These are phyloP conservation scores for Sigmodon hispidus DNA, from an alignment of 2,113 vertebrate species.

Conservation along the genomic window DNA sequence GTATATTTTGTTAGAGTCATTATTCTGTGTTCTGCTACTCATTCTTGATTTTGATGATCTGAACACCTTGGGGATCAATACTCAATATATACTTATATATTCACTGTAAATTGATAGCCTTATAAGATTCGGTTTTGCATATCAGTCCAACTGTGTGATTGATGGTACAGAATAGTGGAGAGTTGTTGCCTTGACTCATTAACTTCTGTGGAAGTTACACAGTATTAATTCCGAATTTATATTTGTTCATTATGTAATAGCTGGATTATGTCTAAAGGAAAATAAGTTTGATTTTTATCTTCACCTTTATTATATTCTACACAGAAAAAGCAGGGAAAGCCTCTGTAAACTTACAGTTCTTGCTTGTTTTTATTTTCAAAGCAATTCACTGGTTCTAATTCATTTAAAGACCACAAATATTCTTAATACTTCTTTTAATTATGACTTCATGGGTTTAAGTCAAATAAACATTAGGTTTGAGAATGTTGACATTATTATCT, in stretches of 20 bases:
- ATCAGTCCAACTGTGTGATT: neutral
- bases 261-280: neutral
- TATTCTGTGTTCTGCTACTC: neutral
- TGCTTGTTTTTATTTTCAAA: conserved; percentile 15
- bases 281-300: neutral
- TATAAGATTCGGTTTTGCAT: neutral
- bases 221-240: neutral
- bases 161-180: neutral
- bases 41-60: neutral
- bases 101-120: neutral
- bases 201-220: neutral
- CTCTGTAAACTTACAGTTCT: neutral
- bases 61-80: neutral
- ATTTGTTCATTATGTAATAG: neutral
- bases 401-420: neutral
- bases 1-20: neutral
- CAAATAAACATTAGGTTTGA: neutral
- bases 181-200: neutral
- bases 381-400: neutral
- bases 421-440: neutral
- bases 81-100: neutral
- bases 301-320: neutral
- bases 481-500: neutral
- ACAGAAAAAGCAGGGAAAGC: neutral
- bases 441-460: neutral